Conservation (phyloP, 2,113 vertebrate genomes). For the Atrichornis clamosus region DNA sequence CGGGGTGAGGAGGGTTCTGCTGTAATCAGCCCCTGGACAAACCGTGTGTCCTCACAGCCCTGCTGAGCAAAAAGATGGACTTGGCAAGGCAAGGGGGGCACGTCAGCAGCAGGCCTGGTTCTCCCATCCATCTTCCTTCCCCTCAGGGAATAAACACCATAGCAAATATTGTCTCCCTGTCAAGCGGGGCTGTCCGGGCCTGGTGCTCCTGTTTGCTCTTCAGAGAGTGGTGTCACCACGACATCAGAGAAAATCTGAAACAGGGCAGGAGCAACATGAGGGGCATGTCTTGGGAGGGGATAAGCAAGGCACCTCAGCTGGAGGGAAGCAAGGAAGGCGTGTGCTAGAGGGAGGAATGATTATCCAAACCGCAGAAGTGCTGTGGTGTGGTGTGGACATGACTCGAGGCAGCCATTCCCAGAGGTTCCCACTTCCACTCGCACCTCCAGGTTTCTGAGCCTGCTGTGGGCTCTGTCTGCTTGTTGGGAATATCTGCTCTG, state of each 20-base stretch:
- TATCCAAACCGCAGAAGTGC: background rate
- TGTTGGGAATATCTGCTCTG: background rate
- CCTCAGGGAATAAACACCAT: background rate
- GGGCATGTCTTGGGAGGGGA: background rate
- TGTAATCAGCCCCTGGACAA: background rate
- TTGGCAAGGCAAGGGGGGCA: background rate
- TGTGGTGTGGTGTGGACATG: background rate
- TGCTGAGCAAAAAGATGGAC: fast-evolving
- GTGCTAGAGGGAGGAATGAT: background rate
- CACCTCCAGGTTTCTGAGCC: background rate
- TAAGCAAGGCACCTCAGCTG: background rate
- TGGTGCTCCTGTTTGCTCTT: background rate
- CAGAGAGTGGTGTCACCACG: background rate
- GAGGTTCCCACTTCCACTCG: background rate
- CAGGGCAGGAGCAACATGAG: fast-evolving
- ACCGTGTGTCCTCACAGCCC: fast-evolving
- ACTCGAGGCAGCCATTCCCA: fast-evolving
- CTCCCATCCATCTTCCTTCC: background rate
- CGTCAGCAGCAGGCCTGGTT: fast-evolving
- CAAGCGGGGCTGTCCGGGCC: fast-evolving
- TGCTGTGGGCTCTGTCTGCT: background rate
- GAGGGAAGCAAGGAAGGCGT: background rate
- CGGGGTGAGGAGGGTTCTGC: background rate
- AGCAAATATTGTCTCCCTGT: background rate
- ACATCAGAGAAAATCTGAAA: background rate